Base-by-base conservation (phyloP, 2,113 vertebrate species). In the Probosciger aterrimus region DNA sequence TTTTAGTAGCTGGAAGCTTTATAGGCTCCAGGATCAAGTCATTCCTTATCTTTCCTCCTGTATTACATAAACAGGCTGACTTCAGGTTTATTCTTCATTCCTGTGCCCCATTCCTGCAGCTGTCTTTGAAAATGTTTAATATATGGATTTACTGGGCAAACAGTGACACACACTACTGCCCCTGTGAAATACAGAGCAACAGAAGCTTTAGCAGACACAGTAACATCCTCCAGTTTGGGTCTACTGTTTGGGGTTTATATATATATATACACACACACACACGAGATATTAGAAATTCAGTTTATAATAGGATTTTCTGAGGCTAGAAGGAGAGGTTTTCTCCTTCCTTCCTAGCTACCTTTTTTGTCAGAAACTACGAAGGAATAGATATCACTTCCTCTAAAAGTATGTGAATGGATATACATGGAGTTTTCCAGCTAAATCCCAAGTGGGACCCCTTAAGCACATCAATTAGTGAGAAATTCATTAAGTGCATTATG, bases 281-380 rank as follows among this genome's bases (percentile, higher is more conserved):
- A 35, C 35, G 22, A 23, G 57, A 7, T 31, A 73, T 13, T 57
- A 64, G 13, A 94, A 84, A 46, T 28, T 37, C 10, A 64, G 14
- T 44, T 69, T 53, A 37, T 41, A 8, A 23, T 2, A 28, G 13
- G 13, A 19, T 75, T 88, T 88, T 68, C 49, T 44, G 25, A 86
- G 22, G 5, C 18, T 85, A 23, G 49, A 65, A 78, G 7, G 13
- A 16, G 12, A 60, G 24, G 25, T 31, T 44, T 57, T 59, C 59
- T 19, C 5, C 6, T 85, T 47, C 14, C 7, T 31, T 78, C 2
- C 1, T n/a, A 53, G 25, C 7, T 27, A 25, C 1, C 5, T 7
- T 78, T 52, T 60, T 37, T 2, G 3, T 50, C 39, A 84, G 27
- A 79, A 85, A 55, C 18, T 12, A 18, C 27, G 25, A 85, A 63